A percentile compares a stretch with the other conserved stretches of the same genome.
These are phyloP conservation scores for Drosophila acutilabella DNA, from an alignment of 2,888 invertebrate genomes.

Conservation along the genomic window DNA sequence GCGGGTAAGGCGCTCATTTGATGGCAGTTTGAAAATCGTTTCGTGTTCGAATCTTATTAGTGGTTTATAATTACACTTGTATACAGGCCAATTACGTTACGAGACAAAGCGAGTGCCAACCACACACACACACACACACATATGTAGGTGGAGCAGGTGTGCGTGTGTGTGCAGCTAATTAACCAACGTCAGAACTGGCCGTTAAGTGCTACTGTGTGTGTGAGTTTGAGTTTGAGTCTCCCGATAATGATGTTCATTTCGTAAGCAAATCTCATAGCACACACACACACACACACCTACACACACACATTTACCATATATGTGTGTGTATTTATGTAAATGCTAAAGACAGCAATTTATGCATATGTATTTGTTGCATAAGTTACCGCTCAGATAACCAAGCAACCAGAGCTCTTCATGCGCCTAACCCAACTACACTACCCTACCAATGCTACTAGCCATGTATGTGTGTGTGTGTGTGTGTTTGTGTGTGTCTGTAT, in stretches of 20 bases:
- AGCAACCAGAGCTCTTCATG: constrained; percentile 24
- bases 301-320: constrained; percentile 9
- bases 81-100: constrained; percentile 78
- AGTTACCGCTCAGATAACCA: constrained; percentile 56
- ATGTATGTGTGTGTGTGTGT: not conserved
- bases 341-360: constrained; percentile 54
- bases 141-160: constrained; percentile 11
- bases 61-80: constrained; percentile 82
- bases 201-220: constrained; percentile 52
- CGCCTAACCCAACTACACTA: not conserved
- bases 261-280: constrained; percentile 75
- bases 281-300: constrained; percentile 42
- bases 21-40: constrained; percentile 70
- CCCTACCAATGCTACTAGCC: not conserved
- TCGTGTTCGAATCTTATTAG: constrained; percentile 79
- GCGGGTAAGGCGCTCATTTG: constrained; percentile 19
- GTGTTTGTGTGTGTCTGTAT: not conserved
- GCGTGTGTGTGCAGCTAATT: constrained; percentile 60
- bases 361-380: constrained; percentile 64
- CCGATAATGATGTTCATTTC: constrained; percentile 75
- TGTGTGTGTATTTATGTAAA: constrained; percentile 59
- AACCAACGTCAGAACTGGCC: constrained; percentile 61
- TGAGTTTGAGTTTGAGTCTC: constrained; percentile 28
- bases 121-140: constrained; percentile 27
- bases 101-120: constrained; percentile 58